Evolutionary conservation across 2,113 vertebrate genomes (phyloP).

Genomic region (Marmota flaviventris): DNA sequence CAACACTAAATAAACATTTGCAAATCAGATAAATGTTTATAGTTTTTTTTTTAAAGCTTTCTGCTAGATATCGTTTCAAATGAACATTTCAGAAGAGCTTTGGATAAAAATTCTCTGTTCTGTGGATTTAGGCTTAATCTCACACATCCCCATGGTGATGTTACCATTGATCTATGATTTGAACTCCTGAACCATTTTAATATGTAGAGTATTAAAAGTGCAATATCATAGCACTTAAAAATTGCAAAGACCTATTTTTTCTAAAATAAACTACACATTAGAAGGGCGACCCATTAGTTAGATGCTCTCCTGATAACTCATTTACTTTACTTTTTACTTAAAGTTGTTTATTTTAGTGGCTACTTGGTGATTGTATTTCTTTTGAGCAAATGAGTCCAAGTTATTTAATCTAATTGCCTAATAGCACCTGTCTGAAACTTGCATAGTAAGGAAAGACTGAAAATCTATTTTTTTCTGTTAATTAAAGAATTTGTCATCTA

Average conservation of each 20-base stretch:
- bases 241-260: not conserved
- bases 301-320: not conserved
- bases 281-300: not conserved
- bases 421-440: not conserved
- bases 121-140: not conserved
- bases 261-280: not conserved
- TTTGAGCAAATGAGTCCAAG: not conserved
- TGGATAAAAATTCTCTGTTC: not conserved
- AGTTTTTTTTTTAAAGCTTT: not conserved
- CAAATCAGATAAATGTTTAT: conserved; percentile 15
- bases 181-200: conserved; percentile 26
- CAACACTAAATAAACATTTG: not conserved
- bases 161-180: not conserved
- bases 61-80: conserved; percentile 34
- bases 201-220: not conserved
- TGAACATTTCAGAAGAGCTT: not conserved
- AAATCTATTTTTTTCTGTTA: not conserved
- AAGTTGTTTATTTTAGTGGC: not conserved
- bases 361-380: conserved; percentile 13
- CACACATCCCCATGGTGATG: not conserved
- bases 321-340: conserved; percentile 33
- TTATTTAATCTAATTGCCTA: not conserved
- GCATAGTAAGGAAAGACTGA: not conserved
- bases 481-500: not conserved
- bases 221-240: not conserved